Conservation (phyloP, 1,140 invertebrate genomes). For the Procambarus virginalis region DNA sequence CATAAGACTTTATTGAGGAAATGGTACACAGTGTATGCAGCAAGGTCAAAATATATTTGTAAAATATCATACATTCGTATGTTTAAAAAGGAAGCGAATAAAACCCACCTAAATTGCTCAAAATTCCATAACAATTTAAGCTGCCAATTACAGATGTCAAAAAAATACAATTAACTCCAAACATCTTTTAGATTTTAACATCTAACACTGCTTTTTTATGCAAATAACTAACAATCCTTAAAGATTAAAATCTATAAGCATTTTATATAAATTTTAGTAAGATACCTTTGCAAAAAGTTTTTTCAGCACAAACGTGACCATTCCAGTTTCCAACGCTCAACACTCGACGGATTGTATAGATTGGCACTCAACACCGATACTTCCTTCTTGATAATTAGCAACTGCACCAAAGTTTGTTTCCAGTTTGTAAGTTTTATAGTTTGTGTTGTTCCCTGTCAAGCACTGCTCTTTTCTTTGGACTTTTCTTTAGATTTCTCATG, state of each 20-base stretch:
- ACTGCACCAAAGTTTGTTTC: background rate
- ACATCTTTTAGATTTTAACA: background rate
- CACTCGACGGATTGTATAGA: background rate
- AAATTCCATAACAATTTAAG: background rate
- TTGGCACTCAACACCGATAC: background rate
- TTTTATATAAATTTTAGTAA: background rate
- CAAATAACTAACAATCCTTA: background rate
- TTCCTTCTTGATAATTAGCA: background rate
- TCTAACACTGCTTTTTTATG: background rate
- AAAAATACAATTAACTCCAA: background rate
- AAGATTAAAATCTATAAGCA: background rate
- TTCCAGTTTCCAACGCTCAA: background rate
- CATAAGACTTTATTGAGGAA: background rate
- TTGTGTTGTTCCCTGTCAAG: constrained; percentile 35
- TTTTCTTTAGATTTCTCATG: constrained; percentile 55
- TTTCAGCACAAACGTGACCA: background rate
- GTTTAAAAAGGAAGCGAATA: background rate
- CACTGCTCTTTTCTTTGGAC: constrained; percentile 56
- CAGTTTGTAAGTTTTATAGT: background rate
- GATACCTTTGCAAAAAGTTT: background rate
- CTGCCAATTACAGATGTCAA: background rate
- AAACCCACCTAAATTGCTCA: background rate
- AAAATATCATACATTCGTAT: background rate
- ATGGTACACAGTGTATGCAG: background rate
- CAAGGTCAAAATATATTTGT: background rate